These are phyloP conservation scores for Zosterops pallidus DNA, from an alignment of 2,113 vertebrate genomes.

Conservation along the genomic window DNA sequence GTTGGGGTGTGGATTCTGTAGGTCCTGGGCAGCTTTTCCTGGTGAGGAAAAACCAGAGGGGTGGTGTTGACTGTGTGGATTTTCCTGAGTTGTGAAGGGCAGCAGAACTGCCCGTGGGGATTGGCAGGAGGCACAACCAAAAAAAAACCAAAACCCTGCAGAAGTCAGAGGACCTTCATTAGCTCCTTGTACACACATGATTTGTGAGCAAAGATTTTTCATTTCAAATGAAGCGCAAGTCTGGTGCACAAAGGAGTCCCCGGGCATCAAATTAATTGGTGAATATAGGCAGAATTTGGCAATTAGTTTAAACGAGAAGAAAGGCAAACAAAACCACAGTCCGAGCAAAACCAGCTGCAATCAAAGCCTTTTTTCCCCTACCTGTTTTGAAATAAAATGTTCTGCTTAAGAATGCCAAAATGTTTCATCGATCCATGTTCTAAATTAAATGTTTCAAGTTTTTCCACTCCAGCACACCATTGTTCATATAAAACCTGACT, in stretches of 20 bases:
- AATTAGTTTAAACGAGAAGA: background rate
- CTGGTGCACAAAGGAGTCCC: background rate
- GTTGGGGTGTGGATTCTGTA: fast-evolving
- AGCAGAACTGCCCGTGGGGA: background rate
- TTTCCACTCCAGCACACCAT: background rate
- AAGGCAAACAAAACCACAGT: background rate
- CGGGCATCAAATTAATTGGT: background rate
- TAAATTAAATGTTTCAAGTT: conserved; percentile 43
- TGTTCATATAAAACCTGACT: background rate
- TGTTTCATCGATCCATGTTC: background rate
- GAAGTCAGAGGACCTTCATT: background rate
- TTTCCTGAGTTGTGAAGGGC: background rate
- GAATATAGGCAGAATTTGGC: background rate
- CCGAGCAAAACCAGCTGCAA: background rate
- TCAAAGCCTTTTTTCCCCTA: background rate
- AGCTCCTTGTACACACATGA: background rate
- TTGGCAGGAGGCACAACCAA: background rate
- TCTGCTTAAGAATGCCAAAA: conserved; percentile 32
- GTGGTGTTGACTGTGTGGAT: fast-evolving
- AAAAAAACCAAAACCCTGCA: no score
- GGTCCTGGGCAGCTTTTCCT: background rate
- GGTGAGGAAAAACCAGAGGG: background rate
- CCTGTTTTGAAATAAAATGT: conserved; percentile 14
- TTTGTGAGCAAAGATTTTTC: background rate
- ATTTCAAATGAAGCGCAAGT: background rate